These are phyloP conservation scores for Allobates femoralis DNA, from an alignment of 2,797 vertebrate genomes.

Conservation along the genomic window DNA sequence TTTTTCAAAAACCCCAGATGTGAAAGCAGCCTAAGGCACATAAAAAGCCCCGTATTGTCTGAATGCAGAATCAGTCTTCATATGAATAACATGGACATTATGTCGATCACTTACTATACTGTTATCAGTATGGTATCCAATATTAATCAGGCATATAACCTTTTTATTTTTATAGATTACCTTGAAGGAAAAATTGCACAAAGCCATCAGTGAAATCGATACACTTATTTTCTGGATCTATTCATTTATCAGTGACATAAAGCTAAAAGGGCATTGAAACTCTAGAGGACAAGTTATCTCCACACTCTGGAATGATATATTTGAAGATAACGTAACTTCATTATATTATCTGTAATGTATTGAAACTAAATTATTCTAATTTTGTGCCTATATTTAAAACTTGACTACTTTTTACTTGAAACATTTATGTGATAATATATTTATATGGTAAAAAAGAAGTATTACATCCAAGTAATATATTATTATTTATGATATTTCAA, in stretches of 20 bases:
- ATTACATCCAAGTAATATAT: background rate
- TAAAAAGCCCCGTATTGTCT: background rate
- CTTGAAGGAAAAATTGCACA: slow-evolving; percentile 70
- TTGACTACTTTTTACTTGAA: slow-evolving; percentile 36
- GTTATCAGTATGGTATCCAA: background rate
- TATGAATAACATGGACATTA: background rate
- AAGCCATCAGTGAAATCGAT: slow-evolving; percentile 76
- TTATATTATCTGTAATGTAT: background rate
- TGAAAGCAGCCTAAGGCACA: too few relatives aligned
- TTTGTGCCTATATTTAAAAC: background rate
- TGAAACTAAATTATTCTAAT: background rate
- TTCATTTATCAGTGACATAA: background rate
- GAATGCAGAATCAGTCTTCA: background rate
- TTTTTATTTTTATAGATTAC: slow-evolving; percentile 69
- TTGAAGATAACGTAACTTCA: slow-evolving; percentile 8
- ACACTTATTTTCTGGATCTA: slow-evolving; percentile 78
- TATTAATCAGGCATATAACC: background rate
- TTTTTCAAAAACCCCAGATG: too few relatives aligned
- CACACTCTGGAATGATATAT: slow-evolving; percentile 17
- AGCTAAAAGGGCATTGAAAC: background rate
- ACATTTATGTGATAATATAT: background rate
- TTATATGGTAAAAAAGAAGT: background rate
- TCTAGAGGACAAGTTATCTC: background rate
- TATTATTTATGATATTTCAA: background rate
- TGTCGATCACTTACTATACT: background rate